Evolutionary conservation across 2,113 vertebrate genomes (phyloP), one percentile per base, ranked within the genome.

Genomic region (Caloenas nicobarica): DNA sequence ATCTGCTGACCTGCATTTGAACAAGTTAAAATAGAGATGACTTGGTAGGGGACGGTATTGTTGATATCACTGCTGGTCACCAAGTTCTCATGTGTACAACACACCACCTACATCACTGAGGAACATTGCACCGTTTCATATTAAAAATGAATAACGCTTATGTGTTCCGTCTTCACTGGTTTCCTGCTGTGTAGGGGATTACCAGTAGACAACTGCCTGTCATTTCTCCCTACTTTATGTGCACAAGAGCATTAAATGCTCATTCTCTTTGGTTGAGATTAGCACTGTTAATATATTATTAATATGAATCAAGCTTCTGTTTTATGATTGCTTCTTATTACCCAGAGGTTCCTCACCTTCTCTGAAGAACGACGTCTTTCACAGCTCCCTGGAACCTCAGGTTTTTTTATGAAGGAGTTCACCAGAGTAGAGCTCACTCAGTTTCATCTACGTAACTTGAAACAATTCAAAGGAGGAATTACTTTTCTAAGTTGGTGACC

Each of bases 251-350:
- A 44, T 86, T 91, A 73, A 83, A 81, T 86, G 54, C n/a, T 54
- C 64, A 46, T 22, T 64, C 23, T 83, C 56, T 86, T 82, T 90
- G 50, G 11, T 84, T 93, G 86, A 56, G 40, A 84, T 92, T 81
- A 95, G 19, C 25, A 7, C 79, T 77, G 25, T 54, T 93, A 53
- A 70, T 92, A 15, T n/a, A 58, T 85, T 80, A 65, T 66, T 92
- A 40, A 73, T 70, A 16, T 42, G 82, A 83, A 58, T 62, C 57
- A 78, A 38, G 10, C 25, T 74, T 90, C 71, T 70, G 13, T 15
- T 66, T 83, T 65, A 21, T 58, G 50, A 53, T 84, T 78, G 34
- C 29, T 88, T 82, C 62, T 90, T 86, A 54, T 54, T 73, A 64
- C 51, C 42, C 36, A 60, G 18, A 56, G 46, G 19, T 38, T 92